Conservation (phyloP, 2,113 vertebrate genomes). For the Sula dactylatra region DNA sequence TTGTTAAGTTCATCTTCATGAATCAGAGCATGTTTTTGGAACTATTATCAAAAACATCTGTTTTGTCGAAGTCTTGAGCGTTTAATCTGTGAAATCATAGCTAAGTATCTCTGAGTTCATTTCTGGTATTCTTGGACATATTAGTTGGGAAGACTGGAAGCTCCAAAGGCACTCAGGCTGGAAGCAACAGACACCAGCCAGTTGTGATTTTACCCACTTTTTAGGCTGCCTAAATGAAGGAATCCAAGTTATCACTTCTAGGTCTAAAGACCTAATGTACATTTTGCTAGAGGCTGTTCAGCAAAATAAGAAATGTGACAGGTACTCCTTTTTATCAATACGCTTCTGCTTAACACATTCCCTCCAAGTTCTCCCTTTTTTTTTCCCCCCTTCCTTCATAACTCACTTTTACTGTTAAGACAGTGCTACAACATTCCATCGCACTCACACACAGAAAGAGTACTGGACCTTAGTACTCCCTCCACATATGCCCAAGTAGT, state of each 20-base stretch:
- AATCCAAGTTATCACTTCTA: not conserved
- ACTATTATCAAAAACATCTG: not conserved
- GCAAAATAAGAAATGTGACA: not conserved
- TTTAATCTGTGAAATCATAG: not conserved
- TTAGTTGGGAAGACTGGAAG: not conserved
- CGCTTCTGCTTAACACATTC: not conserved
- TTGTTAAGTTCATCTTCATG: not conserved
- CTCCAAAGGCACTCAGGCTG: not conserved
- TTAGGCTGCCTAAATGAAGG: not conserved
- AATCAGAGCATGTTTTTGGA: not conserved
- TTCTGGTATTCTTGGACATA: not conserved
- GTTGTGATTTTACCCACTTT: not conserved
- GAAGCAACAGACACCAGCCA: not conserved
- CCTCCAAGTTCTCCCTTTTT: not conserved
- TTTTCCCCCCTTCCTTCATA: not conserved
- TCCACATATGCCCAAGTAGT: not conserved
- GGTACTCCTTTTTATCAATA: not conserved
- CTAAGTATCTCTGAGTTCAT: not conserved
- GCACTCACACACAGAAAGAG: not conserved
- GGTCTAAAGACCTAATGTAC: not conserved
- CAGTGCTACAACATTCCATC: not conserved
- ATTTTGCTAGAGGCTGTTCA: not conserved
- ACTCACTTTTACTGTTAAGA: not conserved
- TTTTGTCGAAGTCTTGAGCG: not conserved
- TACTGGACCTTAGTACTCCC: not conserved